These are phyloP conservation scores for Andrena cerasifolii DNA, from an alignment of 1,140 invertebrate species.

Conservation along the genomic window DNA sequence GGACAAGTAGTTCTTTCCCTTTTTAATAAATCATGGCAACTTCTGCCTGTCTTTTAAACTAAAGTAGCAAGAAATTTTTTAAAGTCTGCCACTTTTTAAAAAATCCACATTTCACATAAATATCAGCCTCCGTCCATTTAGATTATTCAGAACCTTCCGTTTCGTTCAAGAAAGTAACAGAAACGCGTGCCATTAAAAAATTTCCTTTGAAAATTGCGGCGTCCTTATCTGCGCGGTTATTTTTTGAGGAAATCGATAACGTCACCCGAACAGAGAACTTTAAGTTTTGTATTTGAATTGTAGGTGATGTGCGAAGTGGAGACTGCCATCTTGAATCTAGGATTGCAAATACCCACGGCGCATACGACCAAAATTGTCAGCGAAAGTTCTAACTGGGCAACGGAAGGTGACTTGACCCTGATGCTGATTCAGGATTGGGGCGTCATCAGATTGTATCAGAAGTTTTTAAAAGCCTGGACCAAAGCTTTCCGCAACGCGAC, in stretches of 20 bases:
- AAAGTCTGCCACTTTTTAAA: no score
- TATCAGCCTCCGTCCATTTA: no score
- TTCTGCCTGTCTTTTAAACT: no score
- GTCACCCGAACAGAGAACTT: neutral
- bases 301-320: constrained; percentile 82
- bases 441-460: constrained; percentile 76
- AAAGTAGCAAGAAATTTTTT: no score
- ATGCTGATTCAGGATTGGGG: constrained; percentile 81
- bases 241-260: constrained; percentile 4
- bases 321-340: constrained; percentile 75
- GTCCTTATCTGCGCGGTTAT: no score
- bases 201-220: no score
- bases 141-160: no score
- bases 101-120: no score
- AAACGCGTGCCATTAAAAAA: no score
- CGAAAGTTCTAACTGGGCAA: constrained; percentile 76
- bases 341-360: constrained; percentile 63
- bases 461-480: constrained; percentile 79
- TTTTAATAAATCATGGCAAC: no score
- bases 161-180: no score
- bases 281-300: constrained; percentile 8
- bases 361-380: constrained; percentile 69
- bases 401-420: constrained; percentile 76
- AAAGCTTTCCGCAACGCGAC: constrained; percentile 76
- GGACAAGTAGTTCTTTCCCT: no score